These are phyloP conservation scores for Drosophila malerkotliana DNA, from an alignment of 1,140 invertebrate species.

Conservation along the genomic window DNA sequence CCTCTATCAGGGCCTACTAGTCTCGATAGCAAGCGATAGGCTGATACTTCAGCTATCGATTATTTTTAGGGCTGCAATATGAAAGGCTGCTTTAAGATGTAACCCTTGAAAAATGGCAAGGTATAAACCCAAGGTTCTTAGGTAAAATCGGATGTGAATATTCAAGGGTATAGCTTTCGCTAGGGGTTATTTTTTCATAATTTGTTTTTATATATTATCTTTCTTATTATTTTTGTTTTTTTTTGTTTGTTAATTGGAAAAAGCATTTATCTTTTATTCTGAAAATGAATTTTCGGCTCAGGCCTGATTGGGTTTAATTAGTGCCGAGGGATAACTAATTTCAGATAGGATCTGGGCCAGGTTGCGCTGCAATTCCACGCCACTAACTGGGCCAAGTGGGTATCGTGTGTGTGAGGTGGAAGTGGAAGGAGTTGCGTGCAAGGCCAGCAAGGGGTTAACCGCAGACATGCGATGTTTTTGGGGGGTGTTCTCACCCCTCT, in stretches of 20 bases:
- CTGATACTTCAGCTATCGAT: too few species aligned
- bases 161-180: too few species aligned
- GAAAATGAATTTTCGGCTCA: constrained; percentile 18
- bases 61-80: too few species aligned
- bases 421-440: constrained; percentile 36
- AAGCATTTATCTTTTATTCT: background rate
- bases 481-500: background rate
- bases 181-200: too few species aligned
- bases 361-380: constrained; percentile 5
- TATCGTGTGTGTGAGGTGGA: background rate
- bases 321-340: constrained; percentile 37
- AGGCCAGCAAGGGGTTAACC: constrained; percentile 42
- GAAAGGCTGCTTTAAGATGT: background rate
- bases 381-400: constrained; percentile 11
- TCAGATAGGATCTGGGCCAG: constrained; percentile 50
- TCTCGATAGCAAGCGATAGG: too few species aligned
- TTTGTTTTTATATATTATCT: too few species aligned
- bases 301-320: constrained; percentile 27
- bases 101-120: background rate
- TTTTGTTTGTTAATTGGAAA: background rate
- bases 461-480: constrained; percentile 35
- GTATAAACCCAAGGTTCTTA: too few species aligned
- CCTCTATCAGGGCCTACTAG: too few species aligned
- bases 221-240: background rate
- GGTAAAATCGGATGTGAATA: too few species aligned